Evolutionary conservation across 1,140 invertebrate genomes (phyloP), one percentile per base, ranked within the genome.

Genomic region (Zaprionus ghesquierei): DNA sequence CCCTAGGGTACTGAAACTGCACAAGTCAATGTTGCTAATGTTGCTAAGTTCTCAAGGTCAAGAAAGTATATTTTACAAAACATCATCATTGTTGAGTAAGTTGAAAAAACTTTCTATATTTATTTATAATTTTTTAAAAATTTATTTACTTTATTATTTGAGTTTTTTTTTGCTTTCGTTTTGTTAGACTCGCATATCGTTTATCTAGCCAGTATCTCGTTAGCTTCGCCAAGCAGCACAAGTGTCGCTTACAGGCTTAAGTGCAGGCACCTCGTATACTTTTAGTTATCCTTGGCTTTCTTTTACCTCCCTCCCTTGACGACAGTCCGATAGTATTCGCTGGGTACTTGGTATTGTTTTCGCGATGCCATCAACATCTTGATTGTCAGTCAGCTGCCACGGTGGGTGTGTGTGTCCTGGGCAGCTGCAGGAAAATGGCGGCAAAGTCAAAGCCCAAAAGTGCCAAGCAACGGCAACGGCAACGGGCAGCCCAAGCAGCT

Each of bases 361-460:
- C 54, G 61, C 54, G 53, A 41, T 60, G 50, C 29, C 70, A 73
- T 60, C 70, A 68, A 49, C 63, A 61, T 73, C 70, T 73, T 73
- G 70, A 73, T 73, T 68, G 69, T 56, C 29, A 50, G 64, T 51
- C 55, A 41, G 44, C 38, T 25, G 63, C n/a, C 38, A 58, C 29
- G 56, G 62, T 53, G 31, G 29, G 1, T 53, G 15, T 38, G 9
- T 38, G 15, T 20, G 15, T 6, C 33, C 31, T 4, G 58, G 27
- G 38, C 49, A 55, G 18, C 20, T 41, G 33, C 3, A 51, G 50
- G 12, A 44, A 46, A 27, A 46, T 41, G 35, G 59, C 59, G 49
- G 25, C 60, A 73, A 49, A 77, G 49, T 20, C 41, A 75, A 77
- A 81, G 56, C 73, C 69, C 71, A 51, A 81, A 87, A 79, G 70